These are phyloP conservation scores for Drepana arcuata DNA, from an alignment of 1,140 invertebrate genomes.

Conservation along the genomic window DNA sequence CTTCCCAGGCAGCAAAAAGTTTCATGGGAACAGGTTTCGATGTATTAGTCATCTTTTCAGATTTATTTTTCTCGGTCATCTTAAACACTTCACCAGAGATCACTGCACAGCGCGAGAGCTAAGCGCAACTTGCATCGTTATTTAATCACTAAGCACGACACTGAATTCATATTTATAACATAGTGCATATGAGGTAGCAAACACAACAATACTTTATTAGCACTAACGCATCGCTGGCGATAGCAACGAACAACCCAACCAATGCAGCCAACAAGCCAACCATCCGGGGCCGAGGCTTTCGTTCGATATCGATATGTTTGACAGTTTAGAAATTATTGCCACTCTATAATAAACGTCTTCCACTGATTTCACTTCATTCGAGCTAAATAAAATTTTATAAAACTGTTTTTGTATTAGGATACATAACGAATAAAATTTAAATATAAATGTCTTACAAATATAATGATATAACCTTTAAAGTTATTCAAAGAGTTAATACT, in stretches of 20 bases:
- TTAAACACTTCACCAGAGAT: conserved; percentile 53
- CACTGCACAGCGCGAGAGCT: conserved; percentile 53
- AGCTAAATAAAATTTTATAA: no score
- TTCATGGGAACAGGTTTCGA: conserved; percentile 96
- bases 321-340: no score
- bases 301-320: conserved; percentile 64
- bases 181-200: conserved; percentile 25
- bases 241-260: conserved; percentile 22
- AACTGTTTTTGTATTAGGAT: no score
- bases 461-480: no score
- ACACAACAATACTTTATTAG: conserved; percentile 42
- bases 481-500: no score
- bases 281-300: no score
- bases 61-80: conserved; percentile 73
- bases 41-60: conserved; percentile 71
- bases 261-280: no score
- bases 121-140: conserved; percentile 47
- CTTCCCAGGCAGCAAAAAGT: conserved; percentile 97
- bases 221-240: conserved; percentile 32
- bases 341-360: no score
- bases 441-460: no score
- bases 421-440: no score
- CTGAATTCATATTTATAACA: conserved; percentile 45
- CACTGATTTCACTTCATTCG: no score
- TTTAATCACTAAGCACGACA: conserved; percentile 59